Evolutionary conservation across 2,888 invertebrate species (phyloP), one percentile per base, ranked within the genome.

Genomic region (Drosophila paranaensis): DNA sequence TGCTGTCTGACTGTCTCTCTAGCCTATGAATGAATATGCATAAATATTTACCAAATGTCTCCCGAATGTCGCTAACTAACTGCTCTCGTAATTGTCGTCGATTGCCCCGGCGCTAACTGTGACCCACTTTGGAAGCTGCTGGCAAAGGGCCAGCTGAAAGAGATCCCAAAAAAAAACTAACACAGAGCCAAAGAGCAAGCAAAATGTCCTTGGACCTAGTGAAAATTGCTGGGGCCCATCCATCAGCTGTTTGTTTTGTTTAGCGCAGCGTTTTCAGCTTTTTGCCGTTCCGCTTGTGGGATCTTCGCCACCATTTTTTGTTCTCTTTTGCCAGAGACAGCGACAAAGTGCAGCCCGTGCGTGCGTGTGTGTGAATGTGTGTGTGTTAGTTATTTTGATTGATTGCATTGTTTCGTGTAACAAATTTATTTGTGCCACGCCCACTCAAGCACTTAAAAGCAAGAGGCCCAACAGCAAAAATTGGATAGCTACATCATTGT

Each of bases 331-430:
- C 42, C 48, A 54, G 40, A 68, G 80, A 81, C 85, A 80, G 68
- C 82, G 65, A 73, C 65, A 70, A 73, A 79, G 79, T 76, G 70
- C 79, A 81, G 58, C 72, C 63, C 72, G 16, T 42, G 5, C 9
- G 42, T 53, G 39, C 27, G 27, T 55, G 39, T 55, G 30, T 30
- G 40, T 55, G 39, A 51, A 25, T 30, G 40, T 39, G 25, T 62
- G 66, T 75, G 80, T 79, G 66, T 76, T 80, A 62, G 68, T 69
- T 88, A 78, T 78, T 84, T 89, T 84, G 82, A 87, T 86, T 86
- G 86, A 86, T 86, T 86, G 87, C 77, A 77, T 81, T 86, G 83
- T 81, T 85, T 82, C 83, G 83, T 81, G 89, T 77, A 77, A 72
- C 77, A 88, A 83, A 88, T 87, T 87, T 89, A 85, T 83, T 83